Evolutionary conservation across 2,797 vertebrate species (phyloP).

Genomic region (Halcyon leucocephala): DNA sequence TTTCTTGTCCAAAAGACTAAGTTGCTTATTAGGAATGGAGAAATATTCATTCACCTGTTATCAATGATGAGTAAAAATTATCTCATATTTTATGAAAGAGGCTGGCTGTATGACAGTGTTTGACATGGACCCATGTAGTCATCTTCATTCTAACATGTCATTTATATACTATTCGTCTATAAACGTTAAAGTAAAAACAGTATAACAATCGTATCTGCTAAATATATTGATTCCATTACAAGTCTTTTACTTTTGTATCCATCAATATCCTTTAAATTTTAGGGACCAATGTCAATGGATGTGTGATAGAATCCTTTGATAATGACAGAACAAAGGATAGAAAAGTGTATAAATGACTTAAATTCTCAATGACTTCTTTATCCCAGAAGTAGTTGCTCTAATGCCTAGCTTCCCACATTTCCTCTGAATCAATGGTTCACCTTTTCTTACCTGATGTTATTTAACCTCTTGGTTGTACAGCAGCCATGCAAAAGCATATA

Average conservation of each 20-base stretch:
- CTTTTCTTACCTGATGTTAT: background rate
- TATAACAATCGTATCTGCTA: background rate
- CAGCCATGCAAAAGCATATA: background rate
- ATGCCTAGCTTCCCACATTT: background rate
- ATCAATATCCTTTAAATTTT: background rate
- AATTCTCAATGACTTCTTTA: background rate
- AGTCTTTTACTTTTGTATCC: background rate
- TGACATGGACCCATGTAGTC: background rate
- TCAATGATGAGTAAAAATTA: background rate
- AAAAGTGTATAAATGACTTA: background rate
- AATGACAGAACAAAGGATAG: background rate
- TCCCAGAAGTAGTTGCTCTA: background rate
- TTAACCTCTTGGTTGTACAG: background rate
- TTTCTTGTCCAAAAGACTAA: background rate
- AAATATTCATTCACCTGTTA: background rate
- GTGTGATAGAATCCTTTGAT: background rate
- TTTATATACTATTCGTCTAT: background rate
- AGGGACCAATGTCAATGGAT: background rate
- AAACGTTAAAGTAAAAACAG: background rate
- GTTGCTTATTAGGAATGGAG: background rate
- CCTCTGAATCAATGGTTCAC: background rate
- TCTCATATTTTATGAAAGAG: background rate
- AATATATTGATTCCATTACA: background rate
- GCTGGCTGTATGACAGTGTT: background rate
- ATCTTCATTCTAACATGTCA: background rate